phyloP scores from a whole-genome alignment of 2,113 vertebrate species.

The Sinosuthora webbiana region DNA sequence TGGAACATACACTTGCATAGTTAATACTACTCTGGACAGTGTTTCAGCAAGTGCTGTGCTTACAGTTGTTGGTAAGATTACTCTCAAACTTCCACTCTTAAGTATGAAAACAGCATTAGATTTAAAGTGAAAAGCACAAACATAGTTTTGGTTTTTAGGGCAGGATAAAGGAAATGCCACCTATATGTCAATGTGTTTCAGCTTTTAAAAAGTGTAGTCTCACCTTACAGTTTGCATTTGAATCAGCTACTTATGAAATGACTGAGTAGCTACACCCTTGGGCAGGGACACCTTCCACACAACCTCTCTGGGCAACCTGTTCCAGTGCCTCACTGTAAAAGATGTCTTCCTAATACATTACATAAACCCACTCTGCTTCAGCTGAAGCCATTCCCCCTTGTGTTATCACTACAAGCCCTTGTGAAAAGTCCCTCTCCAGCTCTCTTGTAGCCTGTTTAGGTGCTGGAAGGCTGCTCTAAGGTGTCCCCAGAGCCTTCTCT shows the following conservation, averaged over 20 bases:
- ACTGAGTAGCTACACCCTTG: not conserved
- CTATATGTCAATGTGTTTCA: not conserved
- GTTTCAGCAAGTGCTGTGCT: constrained; percentile 90
- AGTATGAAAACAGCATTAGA: not conserved
- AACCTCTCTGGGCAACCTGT: not conserved
- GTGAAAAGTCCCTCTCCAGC: not conserved
- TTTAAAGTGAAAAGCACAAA: not conserved
- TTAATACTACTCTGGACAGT: constrained; percentile 91
- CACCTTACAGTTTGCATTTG: not conserved
- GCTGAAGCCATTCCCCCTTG: not conserved
- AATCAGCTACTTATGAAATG: not conserved
- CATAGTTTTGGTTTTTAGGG: not conserved
- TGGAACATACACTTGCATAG: constrained; percentile 89
- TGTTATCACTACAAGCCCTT: no score
- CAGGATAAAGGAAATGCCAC: not conserved
- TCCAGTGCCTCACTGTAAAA: not conserved
- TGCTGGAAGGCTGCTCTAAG: not conserved
- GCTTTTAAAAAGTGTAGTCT: not conserved
- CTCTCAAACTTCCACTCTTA: constrained; percentile 25
- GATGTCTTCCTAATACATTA: not conserved
- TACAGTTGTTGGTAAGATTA: constrained; percentile 89
- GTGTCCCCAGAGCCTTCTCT: not conserved
- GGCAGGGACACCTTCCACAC: not conserved
- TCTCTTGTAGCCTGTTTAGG: not conserved
- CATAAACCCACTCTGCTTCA: not conserved